Base-by-base conservation (phyloP, 1,140 invertebrate species). In the Hirudo medicinalis region DNA sequence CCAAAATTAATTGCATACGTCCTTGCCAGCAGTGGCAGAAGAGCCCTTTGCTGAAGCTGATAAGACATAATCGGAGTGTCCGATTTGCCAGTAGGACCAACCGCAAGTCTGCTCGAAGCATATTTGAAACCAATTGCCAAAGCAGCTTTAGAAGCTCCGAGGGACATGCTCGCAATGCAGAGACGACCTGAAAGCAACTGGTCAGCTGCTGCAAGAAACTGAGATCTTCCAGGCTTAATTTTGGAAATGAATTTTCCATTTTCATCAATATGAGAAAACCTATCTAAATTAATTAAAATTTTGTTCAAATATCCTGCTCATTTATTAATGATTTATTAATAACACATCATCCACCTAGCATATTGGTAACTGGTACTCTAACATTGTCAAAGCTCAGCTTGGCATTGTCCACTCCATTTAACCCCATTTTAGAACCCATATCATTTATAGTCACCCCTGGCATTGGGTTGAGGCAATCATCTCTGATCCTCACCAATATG, bases 381-480 rank as follows among this genome's bases (percentile, higher is more conserved):
- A 81, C 79, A 68, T 79, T 78, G 67, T 79, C 73, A 71, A 81
- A 81, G 29, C 72, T 74, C 8, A 81, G 75, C 71, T 80, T 80
- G 22, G 80, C 80, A 74, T 81, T 81, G 75, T 81, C 80, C 19
- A 81, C 80, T 53, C 80, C 80, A 75, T 81, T 81, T 0, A 81
- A 75, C 25, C 79, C 79, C 76, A 81, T 81, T 73, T 81, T 81
- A 73, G 77, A 72, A n/a, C 80, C 80, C 80, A 81, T 81, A 75
- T 81, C 80, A 72, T 79, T 78, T 57, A 81, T 76, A 17, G 73
- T 75, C n/a, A 81, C 80, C 22, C 76, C 76, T n/a, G 63, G 70
- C 43, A 74, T 67, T 20, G 76, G 74, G 63, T 79, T 74, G 6
- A 80, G 73, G 22, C 79, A 40, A 40, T 79, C 74, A 67, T 81